Percentiles rank a stretch among this genome's conserved stretches.
Conservation (phyloP, 2,113 vertebrate genomes). For the Forbesichthys papilliferus region DNA sequence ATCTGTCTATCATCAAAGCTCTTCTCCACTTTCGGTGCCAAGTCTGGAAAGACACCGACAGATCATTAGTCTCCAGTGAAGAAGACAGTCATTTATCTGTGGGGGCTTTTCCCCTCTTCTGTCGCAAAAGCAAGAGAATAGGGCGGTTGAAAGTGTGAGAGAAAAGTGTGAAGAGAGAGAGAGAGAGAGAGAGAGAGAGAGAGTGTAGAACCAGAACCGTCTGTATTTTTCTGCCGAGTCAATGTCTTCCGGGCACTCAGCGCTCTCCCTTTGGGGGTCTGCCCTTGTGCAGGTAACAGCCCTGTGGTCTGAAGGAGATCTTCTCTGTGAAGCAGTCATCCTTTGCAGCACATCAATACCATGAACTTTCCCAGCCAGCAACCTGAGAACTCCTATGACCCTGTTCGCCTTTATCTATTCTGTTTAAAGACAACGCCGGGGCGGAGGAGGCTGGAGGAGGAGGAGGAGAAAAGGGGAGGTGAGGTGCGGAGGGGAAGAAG, state of each 20-base stretch:
- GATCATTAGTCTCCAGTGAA: too few species aligned
- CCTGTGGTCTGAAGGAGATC: slow-evolving; percentile 48
- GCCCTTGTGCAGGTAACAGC: slow-evolving; percentile 53
- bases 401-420: slow-evolving; percentile 67
- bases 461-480: too few species aligned
- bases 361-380: slow-evolving; percentile 67
- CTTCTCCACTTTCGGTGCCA: too few species aligned
- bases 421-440: slow-evolving; percentile 62
- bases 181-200: slow-evolving; percentile 20
- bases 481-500: neutral
- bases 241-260: slow-evolving; percentile 43
- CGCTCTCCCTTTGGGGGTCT: slow-evolving; percentile 40
- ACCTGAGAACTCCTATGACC: slow-evolving; percentile 65
- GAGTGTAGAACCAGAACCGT: too few species aligned
- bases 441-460: neutral
- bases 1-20: too few species aligned
- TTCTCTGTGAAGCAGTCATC: slow-evolving; percentile 56
- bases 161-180: too few species aligned
- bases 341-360: slow-evolving; percentile 67
- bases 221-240: slow-evolving; percentile 32
- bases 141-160: too few species aligned
- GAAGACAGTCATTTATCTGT: too few species aligned
- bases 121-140: too few species aligned
- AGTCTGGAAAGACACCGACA: too few species aligned
- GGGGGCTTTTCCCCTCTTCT: too few species aligned